Evolutionary conservation across 2,113 vertebrate species (phyloP).

Genomic region (human): GRCh38 chr7:28263501-28264000

Average conservation of each 20-base stretch:
- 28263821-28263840: background rate
- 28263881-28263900: background rate
- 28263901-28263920: too few species aligned
- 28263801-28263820: background rate
- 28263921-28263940: too few species aligned
- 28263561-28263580: background rate
- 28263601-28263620: background rate
- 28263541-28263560: background rate
- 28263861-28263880: background rate
- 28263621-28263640: background rate
- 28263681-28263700: background rate
- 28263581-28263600: background rate
- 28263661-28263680: conserved; percentile 27
- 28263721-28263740: background rate
- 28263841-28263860: background rate
- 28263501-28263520: background rate
- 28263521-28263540: background rate
- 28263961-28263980: too few species aligned
- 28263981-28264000: too few species aligned
- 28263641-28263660: conserved; percentile 21
- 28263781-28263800: background rate
- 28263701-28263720: background rate
- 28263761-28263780: conserved; percentile 6
- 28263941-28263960: too few species aligned
- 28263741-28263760: background rate